Base-by-base conservation (phyloP, 35 echinoderm and acorn worm species). In the Holothuria glaberrima region DNA sequence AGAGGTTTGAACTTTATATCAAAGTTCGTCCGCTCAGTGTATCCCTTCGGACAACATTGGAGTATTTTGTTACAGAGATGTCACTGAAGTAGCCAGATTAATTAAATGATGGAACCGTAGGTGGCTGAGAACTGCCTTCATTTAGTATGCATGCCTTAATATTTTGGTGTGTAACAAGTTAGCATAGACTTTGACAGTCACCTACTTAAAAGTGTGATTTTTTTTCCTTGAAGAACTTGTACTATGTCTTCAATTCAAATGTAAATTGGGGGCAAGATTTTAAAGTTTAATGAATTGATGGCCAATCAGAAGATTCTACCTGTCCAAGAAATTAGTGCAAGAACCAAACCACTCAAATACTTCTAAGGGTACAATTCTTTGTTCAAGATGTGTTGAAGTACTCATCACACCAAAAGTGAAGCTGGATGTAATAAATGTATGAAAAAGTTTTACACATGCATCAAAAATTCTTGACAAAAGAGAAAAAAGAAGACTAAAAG, bases 81-180 rank as follows among this genome's bases (percentile, higher is more conserved):
- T 78, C 74, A 78, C 50, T 45, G 0, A 76, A 76, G 12, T 24
- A 38, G 72, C 72, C 72, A 76, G 72, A 76, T 78, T 78, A 78
- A 78, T 78, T 78, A 78, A 78, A 48, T 48, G 36, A n/a, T 78
- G 21, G 22, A 48, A 41, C 21, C 20, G 21, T 17, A 48, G 50
- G 41, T 19, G 27, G 41, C 50, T 54, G 50, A 54, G 50, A 22
- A 29, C 74, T 21, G 12, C 38, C 74, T 48, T 78, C 74, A 78
- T 78, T 78, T 48, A 21, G 35, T 78, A 78, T 78, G 74, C 74
- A 78, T 78, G 74, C 74, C 74, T 78, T 78, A 78, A 78, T 78
- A 78, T 78, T 78, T 78, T 41, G 44, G 50, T 78, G 44, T 48
- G 74, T 78, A 78, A 78, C 50, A 48, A 78, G 74, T 50, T 24